A percentile compares a stretch with the other conserved stretches of the same genome.
phyloP scores from a whole-genome alignment of 92 coral and sea anemone genomes.

The Plumapathes pennacea region DNA sequence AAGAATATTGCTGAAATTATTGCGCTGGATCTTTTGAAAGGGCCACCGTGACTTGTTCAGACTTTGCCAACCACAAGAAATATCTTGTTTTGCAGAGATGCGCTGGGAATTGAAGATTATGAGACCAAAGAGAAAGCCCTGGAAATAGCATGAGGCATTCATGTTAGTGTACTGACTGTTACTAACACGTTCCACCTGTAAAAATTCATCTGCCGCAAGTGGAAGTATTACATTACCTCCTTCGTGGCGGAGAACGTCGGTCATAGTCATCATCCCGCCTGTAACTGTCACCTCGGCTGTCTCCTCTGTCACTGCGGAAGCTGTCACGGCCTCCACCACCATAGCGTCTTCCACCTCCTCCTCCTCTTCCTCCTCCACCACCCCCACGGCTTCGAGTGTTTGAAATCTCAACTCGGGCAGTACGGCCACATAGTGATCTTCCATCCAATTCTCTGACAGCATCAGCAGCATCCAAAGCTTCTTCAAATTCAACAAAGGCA shows the following conservation, averaged over 20 bases:
- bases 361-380: conserved; percentile 49
- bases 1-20: too few species aligned
- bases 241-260: not conserved
- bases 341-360: conserved; percentile 14
- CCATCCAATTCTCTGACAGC: conserved; percentile 68
- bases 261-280: conserved; percentile 17
- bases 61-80: too few species aligned
- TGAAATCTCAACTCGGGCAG: conserved; percentile 61
- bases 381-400: conserved; percentile 41
- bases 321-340: conserved; percentile 15
- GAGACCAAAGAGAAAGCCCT: too few species aligned
- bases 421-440: conserved; percentile 38
- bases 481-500: conserved; percentile 68
- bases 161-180: too few species aligned
- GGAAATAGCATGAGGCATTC: too few species aligned
- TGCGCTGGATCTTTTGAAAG: too few species aligned
- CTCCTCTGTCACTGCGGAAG: conserved; percentile 4
- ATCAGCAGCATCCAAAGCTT: conserved; percentile 61
- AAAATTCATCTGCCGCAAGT: too few species aligned
- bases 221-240: too few species aligned
- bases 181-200: too few species aligned
- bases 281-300: conserved; percentile 10
- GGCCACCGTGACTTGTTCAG: too few species aligned
- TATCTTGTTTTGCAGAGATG: too few species aligned
- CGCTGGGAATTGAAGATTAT: too few species aligned